These are phyloP conservation scores for Crossocerus cetratus DNA, from an alignment of 2,888 invertebrate genomes.

Conservation along the genomic window DNA sequence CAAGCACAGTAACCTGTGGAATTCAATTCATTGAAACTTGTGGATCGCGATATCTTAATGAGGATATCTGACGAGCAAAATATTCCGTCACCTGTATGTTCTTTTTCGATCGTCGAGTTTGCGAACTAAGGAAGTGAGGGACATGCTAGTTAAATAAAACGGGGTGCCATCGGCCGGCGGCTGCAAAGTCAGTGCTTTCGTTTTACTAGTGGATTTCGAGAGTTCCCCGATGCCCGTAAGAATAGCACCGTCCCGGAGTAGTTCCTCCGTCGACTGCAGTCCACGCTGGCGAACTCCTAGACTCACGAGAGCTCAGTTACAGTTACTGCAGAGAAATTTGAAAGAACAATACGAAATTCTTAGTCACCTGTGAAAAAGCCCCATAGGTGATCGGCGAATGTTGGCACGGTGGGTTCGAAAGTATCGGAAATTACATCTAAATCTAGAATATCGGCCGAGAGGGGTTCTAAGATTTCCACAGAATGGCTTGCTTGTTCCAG, in stretches of 20 bases:
- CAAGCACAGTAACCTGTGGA: slow-evolving; percentile 77
- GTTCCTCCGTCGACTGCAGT: slow-evolving; percentile 91
- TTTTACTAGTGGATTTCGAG: slow-evolving; percentile 79
- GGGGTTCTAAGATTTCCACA: slow-evolving; percentile 87
- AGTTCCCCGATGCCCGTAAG: slow-evolving; percentile 90
- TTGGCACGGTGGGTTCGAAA: slow-evolving; percentile 87
- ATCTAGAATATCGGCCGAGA: slow-evolving; percentile 86
- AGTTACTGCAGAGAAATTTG: background rate
- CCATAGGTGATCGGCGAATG: slow-evolving; percentile 88
- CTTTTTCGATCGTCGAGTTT: slow-evolving; percentile 85
- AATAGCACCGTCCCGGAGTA: slow-evolving; percentile 88
- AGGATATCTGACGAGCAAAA: no score
- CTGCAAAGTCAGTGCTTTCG: slow-evolving; percentile 83
- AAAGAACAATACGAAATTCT: background rate
- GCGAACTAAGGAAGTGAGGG: slow-evolving; percentile 85
- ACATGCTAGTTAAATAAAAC: slow-evolving; percentile 88
- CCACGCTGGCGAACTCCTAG: slow-evolving; percentile 88
- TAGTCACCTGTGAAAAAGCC: slow-evolving; percentile 85
- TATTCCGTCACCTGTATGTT: slow-evolving; percentile 80
- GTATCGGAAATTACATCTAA: slow-evolving; percentile 90
- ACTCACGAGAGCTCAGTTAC: slow-evolving; percentile 7
- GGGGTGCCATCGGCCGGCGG: slow-evolving; percentile 85
- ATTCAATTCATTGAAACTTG: background rate
- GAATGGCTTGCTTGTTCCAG: slow-evolving; percentile 81
- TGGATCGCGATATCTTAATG: no score